A percentile compares a stretch with the other conserved stretches of the same genome.
These are phyloP conservation scores for Siphonodentalium dalli DNA, from an alignment of 2,888 invertebrate genomes.

Conservation along the genomic window DNA sequence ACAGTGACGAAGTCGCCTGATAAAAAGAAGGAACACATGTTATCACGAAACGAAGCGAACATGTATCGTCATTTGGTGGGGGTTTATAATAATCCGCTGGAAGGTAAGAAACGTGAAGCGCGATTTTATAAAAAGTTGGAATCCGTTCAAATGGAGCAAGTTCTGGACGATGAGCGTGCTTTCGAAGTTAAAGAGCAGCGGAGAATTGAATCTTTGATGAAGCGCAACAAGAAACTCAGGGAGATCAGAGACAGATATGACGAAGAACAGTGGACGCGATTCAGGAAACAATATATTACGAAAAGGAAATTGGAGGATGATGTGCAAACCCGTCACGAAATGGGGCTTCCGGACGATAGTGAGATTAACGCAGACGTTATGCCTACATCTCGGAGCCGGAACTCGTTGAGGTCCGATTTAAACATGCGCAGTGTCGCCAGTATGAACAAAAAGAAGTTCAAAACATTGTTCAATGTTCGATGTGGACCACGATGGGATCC, in stretches of 20 bases:
- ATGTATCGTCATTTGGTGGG: no score
- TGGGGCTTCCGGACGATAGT: slow-evolving; percentile 46
- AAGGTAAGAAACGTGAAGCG: slow-evolving; percentile 33
- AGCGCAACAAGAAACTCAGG: slow-evolving; percentile 32
- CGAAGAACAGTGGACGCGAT: slow-evolving; percentile 43
- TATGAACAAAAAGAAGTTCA: slow-evolving; percentile 34
- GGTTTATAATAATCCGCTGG: no score
- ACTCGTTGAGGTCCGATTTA: background rate
- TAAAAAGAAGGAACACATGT: no score
- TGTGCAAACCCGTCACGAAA: slow-evolving; percentile 37
- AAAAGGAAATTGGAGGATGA: slow-evolving; percentile 48
- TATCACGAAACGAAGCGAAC: no score
- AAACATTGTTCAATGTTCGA: slow-evolving; percentile 40
- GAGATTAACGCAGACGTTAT: slow-evolving; percentile 11
- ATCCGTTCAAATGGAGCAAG: slow-evolving; percentile 35
- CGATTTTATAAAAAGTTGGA: slow-evolving; percentile 41
- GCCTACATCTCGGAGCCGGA: background rate
- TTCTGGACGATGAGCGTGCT: background rate
- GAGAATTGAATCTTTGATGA: slow-evolving; percentile 9
- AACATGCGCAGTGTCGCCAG: slow-evolving; percentile 13
- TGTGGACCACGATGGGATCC: slow-evolving; percentile 36
- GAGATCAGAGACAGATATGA: slow-evolving; percentile 41
- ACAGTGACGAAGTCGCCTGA: no score
- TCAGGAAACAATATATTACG: slow-evolving; percentile 54
- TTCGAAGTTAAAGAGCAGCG: background rate